These are phyloP conservation scores for Hydrotaea diabolus DNA, from an alignment of 2,888 invertebrate genomes.

Conservation along the genomic window DNA sequence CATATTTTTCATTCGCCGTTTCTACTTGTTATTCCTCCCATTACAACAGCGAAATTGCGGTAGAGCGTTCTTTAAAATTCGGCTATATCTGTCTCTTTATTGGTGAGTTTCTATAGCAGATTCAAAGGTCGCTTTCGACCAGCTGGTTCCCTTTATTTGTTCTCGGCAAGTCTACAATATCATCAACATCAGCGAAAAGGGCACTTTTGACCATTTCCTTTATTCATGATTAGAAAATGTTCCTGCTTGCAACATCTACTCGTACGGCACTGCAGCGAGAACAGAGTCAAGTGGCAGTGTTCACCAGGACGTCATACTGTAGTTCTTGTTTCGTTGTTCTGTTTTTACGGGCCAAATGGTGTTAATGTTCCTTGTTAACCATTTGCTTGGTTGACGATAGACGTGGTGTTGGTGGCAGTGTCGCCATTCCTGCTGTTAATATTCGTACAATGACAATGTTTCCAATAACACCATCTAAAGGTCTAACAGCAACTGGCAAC, in stretches of 20 bases:
- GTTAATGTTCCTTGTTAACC: conserved; percentile 55
- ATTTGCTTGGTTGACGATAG: conserved; percentile 6
- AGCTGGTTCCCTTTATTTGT: not conserved
- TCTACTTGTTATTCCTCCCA: too few relatives aligned
- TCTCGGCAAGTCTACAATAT: conserved; percentile 53
- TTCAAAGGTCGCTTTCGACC: not conserved
- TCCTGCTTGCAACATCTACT: not conserved
- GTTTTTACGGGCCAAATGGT: conserved; percentile 50
- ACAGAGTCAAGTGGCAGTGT: not conserved
- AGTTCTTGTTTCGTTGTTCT: conserved; percentile 28
- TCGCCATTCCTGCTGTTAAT: conserved; percentile 20
- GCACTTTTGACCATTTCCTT: conserved; percentile 57
- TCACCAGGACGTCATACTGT: not conserved
- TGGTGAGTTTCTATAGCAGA: not conserved
- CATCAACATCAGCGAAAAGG: conserved; percentile 34
- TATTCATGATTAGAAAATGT: conserved; percentile 60
- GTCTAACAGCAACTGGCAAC: conserved; percentile 15
- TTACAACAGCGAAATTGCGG: too few relatives aligned
- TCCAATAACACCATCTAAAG: conserved; percentile 54
- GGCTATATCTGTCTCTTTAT: too few relatives aligned
- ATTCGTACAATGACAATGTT: conserved; percentile 46
- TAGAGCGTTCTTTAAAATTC: too few relatives aligned
- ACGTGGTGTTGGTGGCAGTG: conserved; percentile 46
- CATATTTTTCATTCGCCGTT: too few relatives aligned
- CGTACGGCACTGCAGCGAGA: not conserved